Evolutionary conservation across 2,797 vertebrate species (phyloP).

Genomic region (Xiphophorus birchmanni): DNA sequence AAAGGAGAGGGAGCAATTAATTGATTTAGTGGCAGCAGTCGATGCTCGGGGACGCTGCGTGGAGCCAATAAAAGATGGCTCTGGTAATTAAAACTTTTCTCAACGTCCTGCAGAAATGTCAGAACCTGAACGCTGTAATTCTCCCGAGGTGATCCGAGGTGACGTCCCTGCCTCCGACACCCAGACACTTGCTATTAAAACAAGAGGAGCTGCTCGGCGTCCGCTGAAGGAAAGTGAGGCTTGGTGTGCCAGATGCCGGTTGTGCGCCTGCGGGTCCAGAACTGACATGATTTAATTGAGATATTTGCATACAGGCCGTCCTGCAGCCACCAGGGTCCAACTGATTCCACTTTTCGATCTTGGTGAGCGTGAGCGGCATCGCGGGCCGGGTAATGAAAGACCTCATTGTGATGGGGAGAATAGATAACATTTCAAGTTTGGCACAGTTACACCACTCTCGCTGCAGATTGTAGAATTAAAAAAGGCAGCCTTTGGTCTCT

Average conservation of each 20-base stretch:
- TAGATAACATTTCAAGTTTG: conserved; percentile 38
- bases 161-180: conserved; percentile 14
- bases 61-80: conserved; percentile 51
- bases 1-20: conserved; percentile 14
- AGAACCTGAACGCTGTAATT: conserved; percentile 22
- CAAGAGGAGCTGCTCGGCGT: conserved; percentile 5
- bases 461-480: conserved; percentile 3
- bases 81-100: conserved; percentile 55
- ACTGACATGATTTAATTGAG: conserved; percentile 36
- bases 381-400: conserved; percentile 27
- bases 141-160: conserved; percentile 34
- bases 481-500: conserved; percentile 13
- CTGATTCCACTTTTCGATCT: conserved; percentile 23
- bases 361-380: conserved; percentile 22
- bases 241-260: conserved; percentile 23
- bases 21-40: conserved; percentile 26
- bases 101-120: conserved; percentile 55
- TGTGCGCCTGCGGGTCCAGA: conserved; percentile 14
- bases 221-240: conserved; percentile 21
- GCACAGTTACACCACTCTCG: conserved; percentile 7
- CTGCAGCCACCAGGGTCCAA: conserved; percentile 22
- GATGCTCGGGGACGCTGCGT: conserved; percentile 23
- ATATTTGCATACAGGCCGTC: conserved; percentile 47
- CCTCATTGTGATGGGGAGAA: conserved; percentile 25
- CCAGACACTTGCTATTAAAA: conserved; percentile 42